Percentiles rank a stretch among this genome's conserved stretches.
phyloP scores from a whole-genome alignment of 2,113 vertebrate genomes.

The Helogale parvula region DNA sequence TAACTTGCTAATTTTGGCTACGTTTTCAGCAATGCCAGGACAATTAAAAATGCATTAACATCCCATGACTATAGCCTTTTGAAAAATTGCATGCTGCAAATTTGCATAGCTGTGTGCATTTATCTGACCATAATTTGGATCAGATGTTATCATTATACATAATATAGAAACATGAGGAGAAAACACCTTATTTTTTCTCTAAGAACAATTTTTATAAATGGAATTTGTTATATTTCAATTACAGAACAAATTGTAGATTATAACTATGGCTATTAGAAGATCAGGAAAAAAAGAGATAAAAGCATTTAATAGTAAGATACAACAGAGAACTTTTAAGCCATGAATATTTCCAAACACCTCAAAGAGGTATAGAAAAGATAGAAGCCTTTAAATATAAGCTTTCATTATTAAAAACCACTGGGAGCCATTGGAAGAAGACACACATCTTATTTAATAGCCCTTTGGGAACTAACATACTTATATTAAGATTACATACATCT shows the following conservation, averaged over 20 bases:
- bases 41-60: slow-evolving; percentile 56
- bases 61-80: background rate
- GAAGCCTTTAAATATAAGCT: slow-evolving; percentile 67
- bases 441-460: slow-evolving; percentile 72
- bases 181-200: background rate
- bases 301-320: background rate
- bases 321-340: background rate
- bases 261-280: background rate
- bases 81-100: background rate
- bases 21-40: background rate
- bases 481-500: slow-evolving; percentile 76
- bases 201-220: background rate
- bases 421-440: slow-evolving; percentile 73
- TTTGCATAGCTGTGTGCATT: slow-evolving; percentile 8
- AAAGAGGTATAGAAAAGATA: slow-evolving; percentile 56
- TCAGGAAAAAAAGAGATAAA: background rate
- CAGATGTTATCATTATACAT: background rate
- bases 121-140: slow-evolving; percentile 12
- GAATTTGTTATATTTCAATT: background rate
- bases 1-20: background rate
- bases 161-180: background rate
- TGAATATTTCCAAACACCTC: slow-evolving; percentile 55
- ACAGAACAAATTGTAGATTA: background rate
- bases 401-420: slow-evolving; percentile 77
- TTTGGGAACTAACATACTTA: slow-evolving; percentile 73